Conservation (phyloP, 2,113 vertebrate genomes). For the Phycodurus eques region DNA sequence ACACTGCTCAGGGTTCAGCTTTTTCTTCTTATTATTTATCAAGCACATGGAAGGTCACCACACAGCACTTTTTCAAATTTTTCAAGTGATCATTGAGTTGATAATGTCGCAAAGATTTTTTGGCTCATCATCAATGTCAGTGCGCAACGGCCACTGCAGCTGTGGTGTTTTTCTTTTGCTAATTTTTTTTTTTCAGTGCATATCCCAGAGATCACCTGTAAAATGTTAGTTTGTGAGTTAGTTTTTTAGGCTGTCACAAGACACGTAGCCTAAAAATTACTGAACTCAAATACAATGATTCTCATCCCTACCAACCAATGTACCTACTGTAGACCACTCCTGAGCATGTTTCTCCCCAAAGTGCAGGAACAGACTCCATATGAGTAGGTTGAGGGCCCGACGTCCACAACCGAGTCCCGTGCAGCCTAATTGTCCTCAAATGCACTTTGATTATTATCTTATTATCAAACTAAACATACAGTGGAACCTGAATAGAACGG, state of each 20-base stretch:
- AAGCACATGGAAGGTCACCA: conserved; percentile 21
- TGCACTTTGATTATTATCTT: not conserved
- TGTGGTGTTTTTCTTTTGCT: not conserved
- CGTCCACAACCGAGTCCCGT: not conserved
- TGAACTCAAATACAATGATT: not conserved
- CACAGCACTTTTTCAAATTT: conserved; percentile 23
- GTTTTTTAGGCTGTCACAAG: not conserved
- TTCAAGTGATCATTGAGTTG: conserved; percentile 25
- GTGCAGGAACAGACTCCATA: not conserved
- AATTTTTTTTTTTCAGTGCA: not conserved
- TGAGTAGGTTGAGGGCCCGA: not conserved
- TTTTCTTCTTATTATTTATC: conserved; percentile 46
- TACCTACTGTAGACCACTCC: not conserved
- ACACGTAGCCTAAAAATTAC: not conserved
- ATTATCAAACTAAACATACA: not conserved
- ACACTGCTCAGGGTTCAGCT: conserved; percentile 48
- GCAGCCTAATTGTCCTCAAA: not conserved
- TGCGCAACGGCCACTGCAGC: not conserved
- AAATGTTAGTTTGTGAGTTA: not conserved
- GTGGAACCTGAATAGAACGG: too few species aligned
- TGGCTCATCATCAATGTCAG: not conserved
- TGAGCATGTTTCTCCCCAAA: not conserved
- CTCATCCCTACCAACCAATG: not conserved
- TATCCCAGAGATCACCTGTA: not conserved
- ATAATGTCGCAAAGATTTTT: conserved; percentile 8